These are phyloP conservation scores for Urocyon cinereoargenteus DNA, from an alignment of 2,797 vertebrate genomes.

Conservation along the genomic window DNA sequence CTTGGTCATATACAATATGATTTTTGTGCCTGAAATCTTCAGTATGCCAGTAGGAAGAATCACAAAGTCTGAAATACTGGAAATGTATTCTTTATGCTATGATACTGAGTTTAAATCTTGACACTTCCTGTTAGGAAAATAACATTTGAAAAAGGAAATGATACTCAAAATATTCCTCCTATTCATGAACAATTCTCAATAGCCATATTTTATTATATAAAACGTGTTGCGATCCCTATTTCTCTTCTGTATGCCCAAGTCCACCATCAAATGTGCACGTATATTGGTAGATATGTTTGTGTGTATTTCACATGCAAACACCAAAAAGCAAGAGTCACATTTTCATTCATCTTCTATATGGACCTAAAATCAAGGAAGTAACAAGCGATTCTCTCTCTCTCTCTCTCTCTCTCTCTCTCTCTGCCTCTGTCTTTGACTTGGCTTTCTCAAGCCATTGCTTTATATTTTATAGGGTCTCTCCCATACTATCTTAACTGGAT, in stretches of 20 bases:
- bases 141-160: slow-evolving; percentile 59
- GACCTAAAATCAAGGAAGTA: not conserved
- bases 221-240: not conserved
- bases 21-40: slow-evolving; percentile 72
- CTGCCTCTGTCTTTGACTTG: not conserved
- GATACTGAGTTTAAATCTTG: slow-evolving; percentile 74
- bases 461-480: slow-evolving; percentile 84
- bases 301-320: slow-evolving; percentile 28
- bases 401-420: not conserved
- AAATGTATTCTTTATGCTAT: slow-evolving; percentile 16
- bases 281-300: not conserved
- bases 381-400: not conserved
- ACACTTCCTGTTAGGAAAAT: slow-evolving; percentile 72
- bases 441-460: slow-evolving; percentile 71
- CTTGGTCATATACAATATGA: slow-evolving; percentile 13
- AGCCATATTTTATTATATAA: slow-evolving; percentile 41
- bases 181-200: slow-evolving; percentile 44
- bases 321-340: not conserved
- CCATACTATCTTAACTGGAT: slow-evolving; percentile 88
- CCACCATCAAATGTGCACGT: not conserved
- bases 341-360: slow-evolving; percentile 13
- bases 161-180: slow-evolving; percentile 54
- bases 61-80: slow-evolving; percentile 73
- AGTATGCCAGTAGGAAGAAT: slow-evolving; percentile 65
- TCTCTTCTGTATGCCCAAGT: slow-evolving; percentile 23